Percentiles rank a stretch among this genome's conserved stretches.
Evolutionary conservation across 1,140 invertebrate species (phyloP).

Genomic region (Pseudomyrmex gracilis): DNA sequence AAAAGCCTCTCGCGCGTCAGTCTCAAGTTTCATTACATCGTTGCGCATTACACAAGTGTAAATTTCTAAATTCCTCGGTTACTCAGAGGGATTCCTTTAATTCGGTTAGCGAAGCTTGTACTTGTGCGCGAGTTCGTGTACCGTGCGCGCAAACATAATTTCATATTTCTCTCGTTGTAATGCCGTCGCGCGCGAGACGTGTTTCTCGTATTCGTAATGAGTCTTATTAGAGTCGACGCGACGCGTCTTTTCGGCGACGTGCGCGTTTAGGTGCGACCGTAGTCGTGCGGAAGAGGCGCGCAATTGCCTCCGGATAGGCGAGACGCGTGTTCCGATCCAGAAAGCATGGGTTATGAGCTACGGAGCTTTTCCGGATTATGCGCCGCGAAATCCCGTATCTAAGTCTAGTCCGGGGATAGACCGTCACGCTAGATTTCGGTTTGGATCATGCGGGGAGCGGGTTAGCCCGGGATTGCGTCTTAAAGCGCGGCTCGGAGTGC

Average conservation of each 20-base stretch:
- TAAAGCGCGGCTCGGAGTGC: conserved; percentile 35
- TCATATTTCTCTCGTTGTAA: conserved; percentile 43
- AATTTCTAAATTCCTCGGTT: conserved; percentile 4
- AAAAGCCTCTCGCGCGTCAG: no score
- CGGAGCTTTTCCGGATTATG: conserved; percentile 55
- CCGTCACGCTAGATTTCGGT: conserved; percentile 35
- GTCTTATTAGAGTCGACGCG: conserved; percentile 12
- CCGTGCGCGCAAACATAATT: conserved; percentile 26
- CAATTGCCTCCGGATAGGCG: conserved; percentile 31
- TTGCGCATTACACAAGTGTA: background rate
- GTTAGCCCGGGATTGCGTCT: conserved; percentile 34
- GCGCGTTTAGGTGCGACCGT: background rate
- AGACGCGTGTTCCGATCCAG: conserved; percentile 28
- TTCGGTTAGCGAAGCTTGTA: background rate
- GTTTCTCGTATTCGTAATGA: conserved; percentile 13
- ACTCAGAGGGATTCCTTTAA: background rate
- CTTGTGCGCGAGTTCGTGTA: no score
- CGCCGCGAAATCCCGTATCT: conserved; percentile 44
- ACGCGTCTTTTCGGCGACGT: background rate
- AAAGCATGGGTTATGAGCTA: conserved; percentile 57
- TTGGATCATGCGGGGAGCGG: background rate
- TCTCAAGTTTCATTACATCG: background rate
- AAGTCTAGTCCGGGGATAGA: conserved; percentile 51
- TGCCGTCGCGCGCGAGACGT: background rate
- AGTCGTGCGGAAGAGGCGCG: conserved; percentile 7